Evolutionary conservation across 2,113 vertebrate species (phyloP), one percentile per base, ranked within the genome.

Genomic region (Scophthalmus maximus): DNA sequence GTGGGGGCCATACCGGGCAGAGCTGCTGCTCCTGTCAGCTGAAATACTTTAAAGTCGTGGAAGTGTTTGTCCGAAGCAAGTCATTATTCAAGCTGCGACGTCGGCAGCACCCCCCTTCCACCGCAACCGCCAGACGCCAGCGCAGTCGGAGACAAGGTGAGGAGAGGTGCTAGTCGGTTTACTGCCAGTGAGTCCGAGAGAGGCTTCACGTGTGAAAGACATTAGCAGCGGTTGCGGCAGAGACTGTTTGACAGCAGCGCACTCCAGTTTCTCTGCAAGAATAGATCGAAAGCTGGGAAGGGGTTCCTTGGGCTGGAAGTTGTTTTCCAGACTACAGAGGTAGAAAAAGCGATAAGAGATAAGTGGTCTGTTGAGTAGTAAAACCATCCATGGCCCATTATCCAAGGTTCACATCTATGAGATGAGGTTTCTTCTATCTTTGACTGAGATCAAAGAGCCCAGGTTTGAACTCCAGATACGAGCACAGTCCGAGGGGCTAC

Each of bases 141-240:
- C 55, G 2, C 67, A 32, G 81, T 77, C 64, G 22, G 78, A 76
- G 59, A 81, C 74, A 75, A 83, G 76, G 78, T 80, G 73, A 85
- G 80, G 78, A 83, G 74, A 83, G 60, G 78, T 55, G 80, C 68
- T 42, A 1, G 81, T 53, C 73, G 77, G 56, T 76, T 81, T 75
- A 79, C 81, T 74, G 85, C 72, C 78, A 76, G 61, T 40, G 76
- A 40, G 30, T 46, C 64, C 79, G 55, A 69, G 80, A 85, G 70
- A 79, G 18, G 68, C 67, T 51, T 78, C 84, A 70, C 52, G 51
- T 91, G 90, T 79, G 88, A 75, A 86, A 89, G 79, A 78, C 81
- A 90, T 89, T 86, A 86, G 25, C 57, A 34, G 68, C 58, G 44
- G 50, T n/a, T 17, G 15, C 47, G 47, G 68, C 1, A 59, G 50